These are phyloP conservation scores for Lasius fuliginosus DNA, from an alignment of 2,888 invertebrate genomes.

Conservation along the genomic window DNA sequence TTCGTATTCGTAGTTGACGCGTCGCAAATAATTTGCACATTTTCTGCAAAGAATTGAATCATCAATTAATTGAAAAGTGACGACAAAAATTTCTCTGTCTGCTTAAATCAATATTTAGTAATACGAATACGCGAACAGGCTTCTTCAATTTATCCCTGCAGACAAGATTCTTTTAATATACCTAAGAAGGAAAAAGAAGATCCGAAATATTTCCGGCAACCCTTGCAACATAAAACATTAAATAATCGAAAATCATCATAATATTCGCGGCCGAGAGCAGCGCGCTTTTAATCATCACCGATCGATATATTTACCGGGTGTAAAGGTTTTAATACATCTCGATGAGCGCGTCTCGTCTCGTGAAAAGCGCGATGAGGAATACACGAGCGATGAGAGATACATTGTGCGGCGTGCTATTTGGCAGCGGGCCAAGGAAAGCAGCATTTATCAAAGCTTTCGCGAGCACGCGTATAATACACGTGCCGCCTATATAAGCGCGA, in stretches of 20 bases:
- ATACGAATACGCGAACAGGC: background rate
- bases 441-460: slow-evolving; percentile 81
- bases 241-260: slow-evolving; percentile 12
- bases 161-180: background rate
- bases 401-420: slow-evolving; percentile 81
- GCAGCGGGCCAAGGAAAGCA: slow-evolving; percentile 80
- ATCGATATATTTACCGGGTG: slow-evolving; percentile 33
- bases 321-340: slow-evolving; percentile 60
- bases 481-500: slow-evolving; percentile 49
- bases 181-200: background rate
- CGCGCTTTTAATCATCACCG: slow-evolving; percentile 27
- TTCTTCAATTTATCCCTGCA: background rate
- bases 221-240: slow-evolving; percentile 1
- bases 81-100: background rate
- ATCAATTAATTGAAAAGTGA: background rate
- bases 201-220: background rate
- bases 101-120: background rate
- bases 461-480: slow-evolving; percentile 54
- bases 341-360: slow-evolving; percentile 63
- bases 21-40: slow-evolving; percentile 15
- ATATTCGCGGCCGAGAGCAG: background rate
- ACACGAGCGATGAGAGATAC: slow-evolving; percentile 72
- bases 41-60: background rate
- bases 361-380: slow-evolving; percentile 56
- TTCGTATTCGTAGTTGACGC: background rate